A percentile compares a stretch with the other conserved stretches of the same genome.
Evolutionary conservation across 1,140 invertebrate genomes (phyloP).

Genomic region (Drosophila pandora): DNA sequence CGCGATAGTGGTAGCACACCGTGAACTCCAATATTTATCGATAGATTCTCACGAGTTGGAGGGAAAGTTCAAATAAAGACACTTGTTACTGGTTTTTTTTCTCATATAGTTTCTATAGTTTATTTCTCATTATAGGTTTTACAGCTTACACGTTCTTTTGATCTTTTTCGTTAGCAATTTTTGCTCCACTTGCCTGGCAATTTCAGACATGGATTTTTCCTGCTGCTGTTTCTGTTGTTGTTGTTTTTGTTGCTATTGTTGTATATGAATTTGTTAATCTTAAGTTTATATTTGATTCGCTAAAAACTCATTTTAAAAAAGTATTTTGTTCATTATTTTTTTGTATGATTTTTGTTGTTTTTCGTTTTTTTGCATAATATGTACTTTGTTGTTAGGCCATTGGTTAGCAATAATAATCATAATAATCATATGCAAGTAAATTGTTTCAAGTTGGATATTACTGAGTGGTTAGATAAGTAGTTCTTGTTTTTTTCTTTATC

Average conservation of each 20-base stretch:
- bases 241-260: slow-evolving; percentile 23
- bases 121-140: slow-evolving; percentile 69
- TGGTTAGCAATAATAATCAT: slow-evolving; percentile 48
- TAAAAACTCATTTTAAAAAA: slow-evolving; percentile 76
- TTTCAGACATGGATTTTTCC: slow-evolving; percentile 4
- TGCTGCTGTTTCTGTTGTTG: slow-evolving; percentile 24
- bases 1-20: not conserved
- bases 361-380: slow-evolving; percentile 29
- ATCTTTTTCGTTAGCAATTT: slow-evolving; percentile 20
- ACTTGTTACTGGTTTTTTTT: not conserved
- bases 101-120: slow-evolving; percentile 63
- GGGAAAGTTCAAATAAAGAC: not conserved
- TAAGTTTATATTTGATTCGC: slow-evolving; percentile 71
- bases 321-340: slow-evolving; percentile 46
- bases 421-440: slow-evolving; percentile 51
- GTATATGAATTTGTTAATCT: slow-evolving; percentile 68
- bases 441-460: slow-evolving; percentile 62
- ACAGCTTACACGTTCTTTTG: slow-evolving; percentile 51
- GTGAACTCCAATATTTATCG: not conserved
- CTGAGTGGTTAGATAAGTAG: slow-evolving; percentile 52
- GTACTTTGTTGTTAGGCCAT: slow-evolving; percentile 49
- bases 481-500: slow-evolving; percentile 43
- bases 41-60: not conserved
- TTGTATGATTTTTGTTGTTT: slow-evolving; percentile 23
- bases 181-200: slow-evolving; percentile 19